Percentiles rank a stretch among this genome's conserved stretches.
Evolutionary conservation across 2,113 vertebrate species (phyloP).

Genomic region (Ptychochromis oligacanthus): DNA sequence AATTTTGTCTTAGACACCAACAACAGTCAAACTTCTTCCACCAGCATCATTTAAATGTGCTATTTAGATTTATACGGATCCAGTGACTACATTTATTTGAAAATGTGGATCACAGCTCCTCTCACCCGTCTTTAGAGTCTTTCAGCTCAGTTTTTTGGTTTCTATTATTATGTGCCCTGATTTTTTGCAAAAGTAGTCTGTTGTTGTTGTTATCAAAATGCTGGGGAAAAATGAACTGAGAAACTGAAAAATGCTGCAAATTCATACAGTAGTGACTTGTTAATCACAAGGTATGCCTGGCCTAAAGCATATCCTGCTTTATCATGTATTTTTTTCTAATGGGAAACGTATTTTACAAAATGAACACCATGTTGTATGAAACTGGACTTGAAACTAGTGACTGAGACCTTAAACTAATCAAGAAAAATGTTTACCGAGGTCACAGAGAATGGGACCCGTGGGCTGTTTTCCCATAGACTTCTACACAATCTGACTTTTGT

Average conservation of each 20-base stretch:
- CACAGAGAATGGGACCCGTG: too few relatives aligned
- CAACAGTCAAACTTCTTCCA: background rate
- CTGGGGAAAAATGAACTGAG: background rate
- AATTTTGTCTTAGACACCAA: background rate
- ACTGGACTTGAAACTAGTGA: too few relatives aligned
- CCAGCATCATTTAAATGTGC: background rate
- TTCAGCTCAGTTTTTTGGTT: background rate
- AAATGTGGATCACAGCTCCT: background rate
- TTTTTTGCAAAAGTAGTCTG: background rate
- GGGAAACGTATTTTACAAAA: too few relatives aligned
- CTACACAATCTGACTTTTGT: too few relatives aligned
- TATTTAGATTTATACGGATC: too few relatives aligned
- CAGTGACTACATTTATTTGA: background rate
- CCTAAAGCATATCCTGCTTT: background rate
- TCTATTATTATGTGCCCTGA: background rate
- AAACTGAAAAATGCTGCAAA: background rate
- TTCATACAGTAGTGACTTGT: background rate
- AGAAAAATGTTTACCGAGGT: too few relatives aligned
- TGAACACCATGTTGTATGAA: too few relatives aligned
- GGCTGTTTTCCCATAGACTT: too few relatives aligned
- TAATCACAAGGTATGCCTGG: background rate
- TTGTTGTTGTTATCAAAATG: background rate
- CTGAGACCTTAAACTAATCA: too few relatives aligned
- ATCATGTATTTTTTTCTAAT: too few relatives aligned
- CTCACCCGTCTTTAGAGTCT: background rate